Evolutionary conservation across 2,888 invertebrate species (phyloP).

Genomic region (Adela reaumurella): DNA sequence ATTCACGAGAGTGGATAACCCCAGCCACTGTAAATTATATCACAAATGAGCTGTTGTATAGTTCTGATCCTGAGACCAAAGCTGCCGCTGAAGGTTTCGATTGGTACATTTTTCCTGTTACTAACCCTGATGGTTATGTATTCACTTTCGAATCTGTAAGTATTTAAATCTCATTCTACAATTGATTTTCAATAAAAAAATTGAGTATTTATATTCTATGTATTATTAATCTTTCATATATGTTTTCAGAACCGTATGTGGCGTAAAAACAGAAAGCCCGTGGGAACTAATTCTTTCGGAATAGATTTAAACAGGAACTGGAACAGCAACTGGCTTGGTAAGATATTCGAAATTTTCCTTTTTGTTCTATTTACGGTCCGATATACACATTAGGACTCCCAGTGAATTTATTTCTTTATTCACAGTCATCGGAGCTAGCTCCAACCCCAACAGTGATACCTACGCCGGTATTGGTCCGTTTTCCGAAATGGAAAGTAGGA

Average conservation of each 20-base stretch:
- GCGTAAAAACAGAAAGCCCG: constrained; percentile 46
- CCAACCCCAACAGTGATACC: constrained; percentile 23
- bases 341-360: constrained; percentile 2
- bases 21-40: constrained; percentile 44
- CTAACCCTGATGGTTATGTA: constrained; percentile 65
- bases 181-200: neutral
- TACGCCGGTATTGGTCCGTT: constrained; percentile 32
- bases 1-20: constrained; percentile 48
- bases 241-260: constrained; percentile 38
- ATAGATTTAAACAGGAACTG: constrained; percentile 55
- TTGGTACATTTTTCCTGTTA: constrained; percentile 60
- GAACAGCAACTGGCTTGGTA: constrained; percentile 35
- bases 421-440: constrained; percentile 16
- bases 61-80: constrained; percentile 24
- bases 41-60: constrained; percentile 44
- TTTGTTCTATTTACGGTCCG: neutral
- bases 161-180: neutral
- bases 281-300: constrained; percentile 31
- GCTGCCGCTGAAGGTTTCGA: constrained; percentile 44
- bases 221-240: constrained; percentile 4
- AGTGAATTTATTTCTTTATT: too few species aligned
- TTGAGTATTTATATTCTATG: neutral
- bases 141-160: constrained; percentile 47
- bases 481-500: constrained; percentile 33
- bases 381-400: neutral